Conservation (phyloP, 2,888 invertebrate species). For the Glomeris marginata region DNA sequence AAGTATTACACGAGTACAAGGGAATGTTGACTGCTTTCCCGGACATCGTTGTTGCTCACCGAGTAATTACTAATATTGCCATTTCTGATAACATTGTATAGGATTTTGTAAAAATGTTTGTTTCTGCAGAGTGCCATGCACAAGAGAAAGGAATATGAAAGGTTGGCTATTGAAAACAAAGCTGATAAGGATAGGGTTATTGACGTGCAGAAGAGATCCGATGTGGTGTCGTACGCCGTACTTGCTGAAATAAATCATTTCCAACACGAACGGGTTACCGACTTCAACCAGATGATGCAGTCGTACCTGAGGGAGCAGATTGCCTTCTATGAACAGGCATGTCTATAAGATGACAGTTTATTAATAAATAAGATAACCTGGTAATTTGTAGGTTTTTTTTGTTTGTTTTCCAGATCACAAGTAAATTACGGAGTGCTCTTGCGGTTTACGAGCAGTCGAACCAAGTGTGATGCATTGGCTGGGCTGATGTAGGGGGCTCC, state of each 20-base stretch:
- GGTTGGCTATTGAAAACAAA: constrained; percentile 60
- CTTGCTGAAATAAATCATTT: constrained; percentile 92
- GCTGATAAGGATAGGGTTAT: constrained; percentile 65
- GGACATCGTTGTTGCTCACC: constrained; percentile 75
- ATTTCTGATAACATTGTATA: neutral
- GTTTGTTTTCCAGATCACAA: neutral
- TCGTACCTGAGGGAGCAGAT: constrained; percentile 77
- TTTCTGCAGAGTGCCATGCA: constrained; percentile 49
- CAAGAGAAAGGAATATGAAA: constrained; percentile 78
- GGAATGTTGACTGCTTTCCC: constrained; percentile 83
- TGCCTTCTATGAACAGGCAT: constrained; percentile 68
- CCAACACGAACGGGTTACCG: constrained; percentile 66
- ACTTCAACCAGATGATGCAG: constrained; percentile 73
- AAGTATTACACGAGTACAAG: constrained; percentile 84
- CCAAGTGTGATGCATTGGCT: neutral
- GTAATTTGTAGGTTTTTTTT: neutral
- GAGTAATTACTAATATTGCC: constrained; percentile 35
- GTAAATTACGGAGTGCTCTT: neutral
- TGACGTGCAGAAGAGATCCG: constrained; percentile 67
- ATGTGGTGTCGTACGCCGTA: constrained; percentile 80
- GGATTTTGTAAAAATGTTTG: neutral
- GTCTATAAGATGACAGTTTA: too few relatives aligned
- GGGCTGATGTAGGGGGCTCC: too few relatives aligned
- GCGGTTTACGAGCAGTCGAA: neutral
- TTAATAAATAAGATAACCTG: too few relatives aligned